Evolutionary conservation across 2,113 vertebrate genomes (phyloP).

Genomic region (Phalacrocorax brasilianus): DNA sequence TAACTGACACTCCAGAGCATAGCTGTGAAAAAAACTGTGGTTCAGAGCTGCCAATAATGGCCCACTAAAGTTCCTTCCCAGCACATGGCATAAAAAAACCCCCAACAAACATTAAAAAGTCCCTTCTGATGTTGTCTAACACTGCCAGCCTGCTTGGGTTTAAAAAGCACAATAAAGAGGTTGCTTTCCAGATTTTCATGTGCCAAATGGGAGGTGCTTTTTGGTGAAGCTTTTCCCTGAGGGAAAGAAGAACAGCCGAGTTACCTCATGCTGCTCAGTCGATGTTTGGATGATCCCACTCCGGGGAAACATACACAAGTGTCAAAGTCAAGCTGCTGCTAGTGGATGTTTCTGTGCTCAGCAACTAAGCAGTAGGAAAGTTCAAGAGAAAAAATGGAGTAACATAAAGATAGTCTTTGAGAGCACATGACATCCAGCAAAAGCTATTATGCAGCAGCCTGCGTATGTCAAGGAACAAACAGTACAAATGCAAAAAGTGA

Average conservation of each 20-base stretch:
- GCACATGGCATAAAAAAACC: constrained; percentile 41
- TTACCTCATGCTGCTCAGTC: constrained; percentile 28
- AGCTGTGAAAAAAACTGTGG: constrained; percentile 70
- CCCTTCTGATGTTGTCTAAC: constrained; percentile 45
- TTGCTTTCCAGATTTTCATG: constrained; percentile 60
- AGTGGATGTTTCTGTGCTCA: constrained; percentile 57
- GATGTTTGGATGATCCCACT: constrained; percentile 58
- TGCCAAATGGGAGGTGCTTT: constrained; percentile 51
- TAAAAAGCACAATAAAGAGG: constrained; percentile 36
- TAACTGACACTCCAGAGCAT: constrained; percentile 64
- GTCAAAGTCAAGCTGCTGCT: constrained; percentile 73
- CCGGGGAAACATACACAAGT: constrained; percentile 57
- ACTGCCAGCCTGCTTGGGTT: constrained; percentile 22
- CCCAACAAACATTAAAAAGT: constrained; percentile 35
- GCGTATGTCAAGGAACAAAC: background rate
- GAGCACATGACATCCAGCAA: constrained; percentile 30
- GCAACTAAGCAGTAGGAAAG: constrained; percentile 38
- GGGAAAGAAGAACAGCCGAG: constrained; percentile 32
- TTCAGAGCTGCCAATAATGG: constrained; percentile 60
- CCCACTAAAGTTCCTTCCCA: constrained; percentile 58
- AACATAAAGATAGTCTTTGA: constrained; percentile 55
- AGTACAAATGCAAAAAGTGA: constrained; percentile 44
- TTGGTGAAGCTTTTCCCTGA: constrained; percentile 51
- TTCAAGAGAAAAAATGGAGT: constrained; percentile 44
- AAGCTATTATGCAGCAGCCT: constrained; percentile 23